Evolutionary conservation across 2,113 vertebrate species (phyloP), one percentile per base, ranked within the genome.

Genomic region (Casuarius casuarius): DNA sequence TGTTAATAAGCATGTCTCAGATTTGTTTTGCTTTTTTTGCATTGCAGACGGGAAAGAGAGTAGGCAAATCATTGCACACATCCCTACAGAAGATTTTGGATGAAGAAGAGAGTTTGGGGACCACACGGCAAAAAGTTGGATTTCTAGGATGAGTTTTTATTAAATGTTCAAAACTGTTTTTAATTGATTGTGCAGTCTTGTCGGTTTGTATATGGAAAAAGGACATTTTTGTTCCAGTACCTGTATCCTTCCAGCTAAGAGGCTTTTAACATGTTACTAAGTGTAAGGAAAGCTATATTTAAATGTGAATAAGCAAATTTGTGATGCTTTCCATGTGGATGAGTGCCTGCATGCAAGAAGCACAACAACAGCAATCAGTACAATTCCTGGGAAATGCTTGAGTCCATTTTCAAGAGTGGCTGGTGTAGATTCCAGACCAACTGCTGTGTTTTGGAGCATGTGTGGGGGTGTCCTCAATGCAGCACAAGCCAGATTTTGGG

Each of bases 51-150:
- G 98, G 99, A 81, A 99, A 99, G 92, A 98, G 98, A 59, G 99
- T 99, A 17, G 99, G 99, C 52, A 99, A 99, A 90, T 95, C 97
- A 12, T 98, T 99, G 79, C 99, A 99, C 20, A 2, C 87, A 76
- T 98, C 99, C 10, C 97, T 99, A 82, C 98, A 99, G 97, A 98
- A 97, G 81, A 75, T 98, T 56, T 97, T 99, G 85, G 98, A 98
- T 81, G 98, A 99, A 97, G 99, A 99, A 90, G 99, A 99, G 93
- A 97, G 94, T 94, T 94, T 99, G 88, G 99, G 99, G 35, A 98
- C 98, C 49, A 98, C 98, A 56, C 97, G 98, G 75, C 98, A 98
- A 92, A 99, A 99, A 97, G 99, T 99, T 33, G 99, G 99, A 72
- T 99, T 99, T 97, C 97, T 99, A 31, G 99, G 99, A 83, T 99